Conservation (phyloP, 2,113 vertebrate genomes). For the Semnornis frantzii region DNA sequence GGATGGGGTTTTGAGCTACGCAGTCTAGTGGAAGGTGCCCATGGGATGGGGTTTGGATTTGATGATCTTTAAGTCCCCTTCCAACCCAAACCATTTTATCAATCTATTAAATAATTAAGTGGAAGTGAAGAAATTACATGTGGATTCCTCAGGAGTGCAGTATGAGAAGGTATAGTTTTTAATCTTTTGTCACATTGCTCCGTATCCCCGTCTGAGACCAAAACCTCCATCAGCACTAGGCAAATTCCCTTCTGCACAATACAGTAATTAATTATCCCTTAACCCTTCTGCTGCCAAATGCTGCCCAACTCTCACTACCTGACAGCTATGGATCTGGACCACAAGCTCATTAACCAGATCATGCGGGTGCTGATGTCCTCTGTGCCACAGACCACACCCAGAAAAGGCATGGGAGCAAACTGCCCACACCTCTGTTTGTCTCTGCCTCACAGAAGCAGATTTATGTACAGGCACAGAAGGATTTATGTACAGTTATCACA, state of each 20-base stretch:
- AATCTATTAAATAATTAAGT: background rate
- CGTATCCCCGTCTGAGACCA: background rate
- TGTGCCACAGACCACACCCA: background rate
- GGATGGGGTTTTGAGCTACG: background rate
- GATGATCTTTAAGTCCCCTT: too few species aligned
- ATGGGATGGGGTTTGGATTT: too few species aligned
- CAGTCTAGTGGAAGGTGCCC: background rate
- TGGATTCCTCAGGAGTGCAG: background rate
- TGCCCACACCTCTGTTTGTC: background rate
- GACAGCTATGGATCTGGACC: background rate
- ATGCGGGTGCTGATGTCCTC: background rate
- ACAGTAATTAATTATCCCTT: too few species aligned
- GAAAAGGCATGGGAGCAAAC: background rate
- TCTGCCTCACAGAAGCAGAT: background rate
- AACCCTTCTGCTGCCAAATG: background rate
- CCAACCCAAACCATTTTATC: background rate
- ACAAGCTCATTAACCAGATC: background rate
- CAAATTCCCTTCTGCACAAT: background rate
- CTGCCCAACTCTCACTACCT: too few species aligned
- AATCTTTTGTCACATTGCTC: background rate
- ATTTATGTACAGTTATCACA: background rate
- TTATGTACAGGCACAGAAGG: background rate
- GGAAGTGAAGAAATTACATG: background rate
- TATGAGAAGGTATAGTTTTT: background rate
- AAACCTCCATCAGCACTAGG: background rate